Percentiles rank a stretch among this genome's conserved stretches.
Conservation (phyloP, 1,140 invertebrate genomes). For the Neuroterus valhalla region DNA sequence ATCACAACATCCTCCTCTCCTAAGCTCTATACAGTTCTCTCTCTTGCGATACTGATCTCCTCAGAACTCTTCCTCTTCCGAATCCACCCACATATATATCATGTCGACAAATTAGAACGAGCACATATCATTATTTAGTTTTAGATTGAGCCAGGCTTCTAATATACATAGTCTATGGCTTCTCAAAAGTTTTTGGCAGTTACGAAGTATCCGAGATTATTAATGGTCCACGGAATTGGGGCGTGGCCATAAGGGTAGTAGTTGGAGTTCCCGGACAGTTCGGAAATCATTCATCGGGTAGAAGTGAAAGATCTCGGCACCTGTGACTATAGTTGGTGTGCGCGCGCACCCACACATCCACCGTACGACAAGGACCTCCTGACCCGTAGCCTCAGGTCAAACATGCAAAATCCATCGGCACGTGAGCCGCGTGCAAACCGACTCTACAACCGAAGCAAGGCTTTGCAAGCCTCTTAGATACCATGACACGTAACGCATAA, state of each 20-base stretch:
- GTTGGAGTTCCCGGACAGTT: conserved; percentile 10
- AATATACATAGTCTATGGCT: not conserved
- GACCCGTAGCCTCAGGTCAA: conserved; percentile 55
- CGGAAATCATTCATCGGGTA: conserved; percentile 16
- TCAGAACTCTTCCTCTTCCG: no score
- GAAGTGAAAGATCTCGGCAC: conserved; percentile 2
- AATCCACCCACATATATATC: no score
- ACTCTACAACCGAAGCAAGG: not conserved
- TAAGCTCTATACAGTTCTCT: no score
- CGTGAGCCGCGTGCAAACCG: conserved; percentile 54
- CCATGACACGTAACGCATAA: conserved; percentile 36
- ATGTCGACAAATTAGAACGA: not conserved
- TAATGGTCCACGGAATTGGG: conserved; percentile 23
- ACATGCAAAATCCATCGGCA: conserved; percentile 65
- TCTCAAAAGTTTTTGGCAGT: conserved; percentile 22
- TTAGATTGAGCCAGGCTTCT: not conserved
- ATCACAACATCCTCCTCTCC: no score
- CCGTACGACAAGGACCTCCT: conserved; percentile 5
- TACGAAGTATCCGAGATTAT: not conserved
- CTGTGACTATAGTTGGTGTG: not conserved
- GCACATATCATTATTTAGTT: not conserved
- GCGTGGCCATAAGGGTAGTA: conserved; percentile 16
- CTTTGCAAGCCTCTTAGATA: not conserved
- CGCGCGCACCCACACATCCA: conserved; percentile 1
- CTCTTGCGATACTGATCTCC: no score